Conservation (phyloP, 2,113 vertebrate species). For the Embiotoca jacksoni region DNA sequence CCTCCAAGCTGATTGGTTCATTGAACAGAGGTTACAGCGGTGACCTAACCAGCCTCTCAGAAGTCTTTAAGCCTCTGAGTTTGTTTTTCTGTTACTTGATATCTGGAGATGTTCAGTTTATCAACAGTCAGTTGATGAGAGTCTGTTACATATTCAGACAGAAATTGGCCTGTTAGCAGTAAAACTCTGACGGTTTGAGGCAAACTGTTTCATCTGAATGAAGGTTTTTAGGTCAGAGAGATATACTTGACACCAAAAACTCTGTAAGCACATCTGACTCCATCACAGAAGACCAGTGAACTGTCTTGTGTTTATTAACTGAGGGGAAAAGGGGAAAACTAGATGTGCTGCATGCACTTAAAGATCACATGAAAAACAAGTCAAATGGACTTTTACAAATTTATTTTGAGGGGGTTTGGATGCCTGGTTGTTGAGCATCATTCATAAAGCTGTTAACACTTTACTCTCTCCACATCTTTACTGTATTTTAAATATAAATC, state of each 20-base stretch:
- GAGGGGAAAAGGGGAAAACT: no score
- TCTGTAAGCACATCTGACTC: not conserved
- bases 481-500: no score
- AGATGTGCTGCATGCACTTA: no score
- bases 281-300: no score
- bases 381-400: no score
- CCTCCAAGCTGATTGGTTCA: conserved; percentile 24
- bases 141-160: conserved; percentile 5
- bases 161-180: conserved; percentile 24
- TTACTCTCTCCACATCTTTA: no score
- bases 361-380: no score
- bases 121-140: conserved; percentile 41
- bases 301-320: no score
- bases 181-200: not conserved
- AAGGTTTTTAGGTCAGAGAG: not conserved
- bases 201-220: not conserved
- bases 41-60: conserved; percentile 24
- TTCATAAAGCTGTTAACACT: no score
- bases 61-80: not conserved
- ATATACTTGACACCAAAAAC: not conserved
- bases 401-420: no score
- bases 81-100: not conserved
- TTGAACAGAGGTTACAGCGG: not conserved
- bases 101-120: no score
- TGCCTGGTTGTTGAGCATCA: no score